A percentile compares a stretch with the other conserved stretches of the same genome.
phyloP scores from a whole-genome alignment of 2,113 vertebrate genomes.

The Chelonoidis abingdonii region DNA sequence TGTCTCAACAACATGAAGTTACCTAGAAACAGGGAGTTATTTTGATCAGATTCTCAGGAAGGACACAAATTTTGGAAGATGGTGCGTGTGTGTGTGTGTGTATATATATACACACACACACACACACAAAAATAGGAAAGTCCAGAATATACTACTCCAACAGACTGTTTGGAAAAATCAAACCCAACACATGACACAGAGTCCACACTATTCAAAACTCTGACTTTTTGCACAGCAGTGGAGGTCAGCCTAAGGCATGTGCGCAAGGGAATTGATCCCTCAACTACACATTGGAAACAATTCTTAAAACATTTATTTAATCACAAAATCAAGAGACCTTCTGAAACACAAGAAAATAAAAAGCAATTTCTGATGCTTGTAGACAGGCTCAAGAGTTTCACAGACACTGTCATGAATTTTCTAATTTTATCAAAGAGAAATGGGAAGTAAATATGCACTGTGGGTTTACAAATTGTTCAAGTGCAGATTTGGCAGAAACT shows the following conservation, averaged over 20 bases:
- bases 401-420: neutral
- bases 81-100: no score
- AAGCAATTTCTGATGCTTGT: neutral
- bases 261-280: neutral
- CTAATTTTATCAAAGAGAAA: neutral
- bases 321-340: neutral
- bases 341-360: neutral
- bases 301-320: neutral
- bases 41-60: neutral
- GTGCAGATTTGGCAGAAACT: neutral
- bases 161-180: neutral
- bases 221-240: neutral
- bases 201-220: neutral
- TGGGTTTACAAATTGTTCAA: neutral
- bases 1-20: neutral
- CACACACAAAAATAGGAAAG: neutral
- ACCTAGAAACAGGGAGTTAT: neutral
- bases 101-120: accelerated
- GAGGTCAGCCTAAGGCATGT: neutral
- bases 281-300: neutral
- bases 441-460: neutral
- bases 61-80: neutral
- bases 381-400: neutral
- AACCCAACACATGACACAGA: neutral
- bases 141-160: neutral